Conservation (phyloP, 1,140 invertebrate species). For the Drosophila mojavensis region DNA sequence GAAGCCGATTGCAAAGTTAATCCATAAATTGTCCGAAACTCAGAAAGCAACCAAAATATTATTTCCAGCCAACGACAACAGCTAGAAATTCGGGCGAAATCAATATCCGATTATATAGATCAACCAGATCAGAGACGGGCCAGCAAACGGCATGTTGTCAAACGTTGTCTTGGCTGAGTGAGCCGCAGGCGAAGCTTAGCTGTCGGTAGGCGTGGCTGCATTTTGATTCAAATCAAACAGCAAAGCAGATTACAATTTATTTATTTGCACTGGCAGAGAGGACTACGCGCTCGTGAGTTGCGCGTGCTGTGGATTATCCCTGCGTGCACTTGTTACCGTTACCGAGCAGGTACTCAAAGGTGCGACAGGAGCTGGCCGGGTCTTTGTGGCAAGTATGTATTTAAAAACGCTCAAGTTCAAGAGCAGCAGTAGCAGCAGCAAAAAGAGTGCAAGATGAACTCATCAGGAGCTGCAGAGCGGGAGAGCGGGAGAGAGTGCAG, state of each 20-base stretch:
- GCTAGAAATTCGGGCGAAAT: slow-evolving; percentile 58
- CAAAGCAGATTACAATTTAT: slow-evolving; percentile 80
- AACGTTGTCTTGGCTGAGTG: slow-evolving; percentile 72
- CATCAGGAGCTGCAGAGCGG: slow-evolving; percentile 40
- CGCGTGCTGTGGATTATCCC: slow-evolving; percentile 73
- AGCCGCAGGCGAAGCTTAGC: slow-evolving; percentile 73
- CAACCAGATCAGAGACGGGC: slow-evolving; percentile 51
- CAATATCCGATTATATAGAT: slow-evolving; percentile 79
- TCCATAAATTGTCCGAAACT: slow-evolving; percentile 78
- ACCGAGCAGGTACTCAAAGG: slow-evolving; percentile 20
- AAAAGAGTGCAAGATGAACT: slow-evolving; percentile 55
- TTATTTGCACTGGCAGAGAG: slow-evolving; percentile 57
- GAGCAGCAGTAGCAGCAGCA: slow-evolving; percentile 30
- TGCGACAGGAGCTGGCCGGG: slow-evolving; percentile 15
- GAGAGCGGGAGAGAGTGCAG: background rate
- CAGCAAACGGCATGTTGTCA: slow-evolving; percentile 78
- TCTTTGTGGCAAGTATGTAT: background rate
- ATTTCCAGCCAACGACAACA: slow-evolving; percentile 28
- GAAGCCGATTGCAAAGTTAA: slow-evolving; percentile 61
- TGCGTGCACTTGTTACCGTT: slow-evolving; percentile 62
- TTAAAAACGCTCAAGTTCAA: slow-evolving; percentile 65
- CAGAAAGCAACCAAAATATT: slow-evolving; percentile 79
- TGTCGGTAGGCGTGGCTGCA: slow-evolving; percentile 64
- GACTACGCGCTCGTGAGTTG: slow-evolving; percentile 43
- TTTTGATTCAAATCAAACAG: slow-evolving; percentile 80